Conservation (phyloP, 2,888 invertebrate genomes). For the Lissonota sp. region DNA sequence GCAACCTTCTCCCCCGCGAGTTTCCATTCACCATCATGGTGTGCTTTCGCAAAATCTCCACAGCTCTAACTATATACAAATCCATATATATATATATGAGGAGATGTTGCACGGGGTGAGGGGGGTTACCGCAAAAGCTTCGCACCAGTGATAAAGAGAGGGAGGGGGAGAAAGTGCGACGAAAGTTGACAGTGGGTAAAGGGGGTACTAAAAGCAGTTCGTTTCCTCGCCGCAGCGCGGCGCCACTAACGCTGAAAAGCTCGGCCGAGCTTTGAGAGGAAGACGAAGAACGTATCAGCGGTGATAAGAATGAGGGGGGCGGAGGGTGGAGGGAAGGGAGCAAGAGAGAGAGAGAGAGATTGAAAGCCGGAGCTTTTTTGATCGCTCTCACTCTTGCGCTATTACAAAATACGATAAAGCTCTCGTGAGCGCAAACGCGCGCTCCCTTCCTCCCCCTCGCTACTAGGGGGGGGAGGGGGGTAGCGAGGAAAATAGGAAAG, state of each 20-base stretch:
- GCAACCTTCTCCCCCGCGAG: too few relatives aligned
- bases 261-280: slow-evolving; percentile 48
- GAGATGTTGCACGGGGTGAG: slow-evolving; percentile 13
- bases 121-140: slow-evolving; percentile 38
- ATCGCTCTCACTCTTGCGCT: slow-evolving; percentile 4
- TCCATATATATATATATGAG: not conserved
- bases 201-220: slow-evolving; percentile 33
- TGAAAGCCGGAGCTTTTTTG: slow-evolving; percentile 2
- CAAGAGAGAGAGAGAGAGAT: not conserved
- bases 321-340: not conserved
- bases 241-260: slow-evolving; percentile 47
- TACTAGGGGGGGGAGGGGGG: slow-evolving; percentile 43
- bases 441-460: too few relatives aligned
- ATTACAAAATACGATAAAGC: not conserved
- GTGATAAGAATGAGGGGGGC: not conserved
- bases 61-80: too few relatives aligned
- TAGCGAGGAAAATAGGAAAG: slow-evolving; percentile 52
- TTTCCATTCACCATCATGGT: too few relatives aligned
- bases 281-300: slow-evolving; percentile 15
- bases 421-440: slow-evolving; percentile 22
- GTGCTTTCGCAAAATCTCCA: not conserved
- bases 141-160: not conserved
- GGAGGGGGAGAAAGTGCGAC: not conserved
- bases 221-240: slow-evolving; percentile 19
- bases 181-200: slow-evolving; percentile 28